phyloP scores from a whole-genome alignment of 2,888 invertebrate species.

The Drosophila merina region DNA sequence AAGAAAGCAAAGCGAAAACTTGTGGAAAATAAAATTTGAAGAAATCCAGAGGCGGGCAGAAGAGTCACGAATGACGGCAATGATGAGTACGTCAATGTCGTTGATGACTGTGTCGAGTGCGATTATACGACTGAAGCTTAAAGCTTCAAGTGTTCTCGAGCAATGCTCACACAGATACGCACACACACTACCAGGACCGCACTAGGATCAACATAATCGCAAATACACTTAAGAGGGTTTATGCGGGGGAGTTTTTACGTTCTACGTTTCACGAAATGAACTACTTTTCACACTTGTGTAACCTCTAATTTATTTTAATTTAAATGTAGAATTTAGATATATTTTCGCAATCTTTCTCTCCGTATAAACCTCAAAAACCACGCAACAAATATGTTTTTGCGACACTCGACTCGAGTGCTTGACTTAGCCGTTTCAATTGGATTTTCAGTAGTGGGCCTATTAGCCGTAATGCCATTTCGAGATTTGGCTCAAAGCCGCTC shows the following conservation, averaged over 20 bases:
- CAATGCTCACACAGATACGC: conserved; percentile 24
- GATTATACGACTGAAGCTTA: conserved; percentile 62
- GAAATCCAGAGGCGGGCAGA: conserved; percentile 29
- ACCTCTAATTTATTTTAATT: background rate
- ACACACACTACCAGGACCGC: conserved; percentile 1
- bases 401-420: conserved; percentile 21
- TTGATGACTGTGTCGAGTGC: conserved; percentile 60
- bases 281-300: background rate
- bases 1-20: conserved; percentile 7
- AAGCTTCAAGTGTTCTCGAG: conserved; percentile 58
- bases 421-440: conserved; percentile 45
- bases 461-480: conserved; percentile 29
- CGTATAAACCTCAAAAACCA: conserved; percentile 8
- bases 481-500: conserved; percentile 21
- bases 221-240: conserved; percentile 5
- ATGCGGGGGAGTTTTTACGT: background rate
- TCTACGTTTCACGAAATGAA: no score
- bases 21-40: conserved; percentile 15
- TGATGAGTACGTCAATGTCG: conserved; percentile 53
- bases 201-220: conserved; percentile 7
- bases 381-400: conserved; percentile 9
- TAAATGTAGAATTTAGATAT: background rate
- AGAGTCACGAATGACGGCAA: conserved; percentile 56
- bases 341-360: background rate
- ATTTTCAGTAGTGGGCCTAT: conserved; percentile 40